These are phyloP conservation scores for Synergus japonicus DNA, from an alignment of 2,888 invertebrate genomes.

Conservation along the genomic window DNA sequence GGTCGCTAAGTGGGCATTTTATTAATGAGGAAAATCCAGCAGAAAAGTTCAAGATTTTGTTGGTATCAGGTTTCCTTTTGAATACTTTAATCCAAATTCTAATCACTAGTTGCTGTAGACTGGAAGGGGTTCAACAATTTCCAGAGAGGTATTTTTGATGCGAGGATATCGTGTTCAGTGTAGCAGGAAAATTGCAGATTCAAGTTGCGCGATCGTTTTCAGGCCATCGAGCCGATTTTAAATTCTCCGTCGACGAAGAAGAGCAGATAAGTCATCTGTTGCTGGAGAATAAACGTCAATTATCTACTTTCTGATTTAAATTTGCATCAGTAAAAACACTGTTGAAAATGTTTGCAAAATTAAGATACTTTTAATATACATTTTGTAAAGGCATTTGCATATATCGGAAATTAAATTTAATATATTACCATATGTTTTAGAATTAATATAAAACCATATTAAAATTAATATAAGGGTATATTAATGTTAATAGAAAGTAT, in stretches of 20 bases:
- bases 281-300: not conserved
- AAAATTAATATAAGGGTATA: too few species aligned
- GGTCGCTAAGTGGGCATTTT: not conserved
- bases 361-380: too few species aligned
- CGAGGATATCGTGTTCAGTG: constrained; percentile 23
- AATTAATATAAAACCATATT: too few species aligned
- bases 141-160: constrained; percentile 11
- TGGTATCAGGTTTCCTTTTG: not conserved
- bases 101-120: constrained; percentile 17
- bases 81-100: constrained; percentile 15
- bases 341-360: too few species aligned
- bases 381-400: too few species aligned
- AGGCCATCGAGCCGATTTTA: constrained; percentile 42
- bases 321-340: not conserved
- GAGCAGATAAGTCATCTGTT: not conserved
- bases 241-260: not conserved
- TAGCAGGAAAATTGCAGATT: constrained; percentile 20
- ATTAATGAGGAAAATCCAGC: too few species aligned
- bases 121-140: constrained; percentile 14
- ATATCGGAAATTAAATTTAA: too few species aligned
- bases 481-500: too few species aligned
- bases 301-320: not conserved
- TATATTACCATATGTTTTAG: too few species aligned
- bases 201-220: constrained; percentile 37
- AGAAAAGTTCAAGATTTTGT: too few species aligned